A percentile compares a stretch with the other conserved stretches of the same genome.
Evolutionary conservation across 2,888 invertebrate genomes (phyloP).

Genomic region (Andricus quercusramuli): DNA sequence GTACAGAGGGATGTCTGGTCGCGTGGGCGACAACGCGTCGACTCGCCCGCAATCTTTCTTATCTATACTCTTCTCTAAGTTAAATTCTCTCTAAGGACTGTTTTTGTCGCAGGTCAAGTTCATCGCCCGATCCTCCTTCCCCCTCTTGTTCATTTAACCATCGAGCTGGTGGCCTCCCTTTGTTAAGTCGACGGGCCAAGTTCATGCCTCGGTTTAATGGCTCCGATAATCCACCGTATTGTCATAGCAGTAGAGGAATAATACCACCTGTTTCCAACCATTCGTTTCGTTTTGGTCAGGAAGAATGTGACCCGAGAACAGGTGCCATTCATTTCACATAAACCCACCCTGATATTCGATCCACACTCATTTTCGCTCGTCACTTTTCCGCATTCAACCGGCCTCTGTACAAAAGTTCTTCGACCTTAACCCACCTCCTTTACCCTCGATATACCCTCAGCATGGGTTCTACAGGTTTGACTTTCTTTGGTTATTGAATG

Average conservation of each 20-base stretch:
- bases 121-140: conserved; percentile 42
- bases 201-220: conserved; percentile 5
- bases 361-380: conserved; percentile 53
- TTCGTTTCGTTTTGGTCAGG: conserved; percentile 55
- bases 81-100: background rate
- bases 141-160: conserved; percentile 40
- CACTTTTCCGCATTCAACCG: conserved; percentile 42
- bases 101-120: conserved; percentile 54
- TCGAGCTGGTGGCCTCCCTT: background rate
- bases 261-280: conserved; percentile 62
- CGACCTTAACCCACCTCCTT: background rate
- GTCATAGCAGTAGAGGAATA: conserved; percentile 63
- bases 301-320: conserved; percentile 10
- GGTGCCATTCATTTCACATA: conserved; percentile 16
- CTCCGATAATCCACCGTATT: conserved; percentile 33
- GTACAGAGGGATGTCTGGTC: background rate
- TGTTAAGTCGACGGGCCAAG: background rate
- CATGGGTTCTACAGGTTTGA: background rate
- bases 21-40: conserved; percentile 47
- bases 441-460: background rate
- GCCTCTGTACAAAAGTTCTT: background rate
- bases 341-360: conserved; percentile 49
- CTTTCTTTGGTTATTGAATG: background rate
- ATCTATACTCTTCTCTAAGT: conserved; percentile 1
- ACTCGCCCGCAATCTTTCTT: conserved; percentile 5